These are phyloP conservation scores for Cosmia pyralina DNA, from an alignment of 2,888 invertebrate species.

Conservation along the genomic window DNA sequence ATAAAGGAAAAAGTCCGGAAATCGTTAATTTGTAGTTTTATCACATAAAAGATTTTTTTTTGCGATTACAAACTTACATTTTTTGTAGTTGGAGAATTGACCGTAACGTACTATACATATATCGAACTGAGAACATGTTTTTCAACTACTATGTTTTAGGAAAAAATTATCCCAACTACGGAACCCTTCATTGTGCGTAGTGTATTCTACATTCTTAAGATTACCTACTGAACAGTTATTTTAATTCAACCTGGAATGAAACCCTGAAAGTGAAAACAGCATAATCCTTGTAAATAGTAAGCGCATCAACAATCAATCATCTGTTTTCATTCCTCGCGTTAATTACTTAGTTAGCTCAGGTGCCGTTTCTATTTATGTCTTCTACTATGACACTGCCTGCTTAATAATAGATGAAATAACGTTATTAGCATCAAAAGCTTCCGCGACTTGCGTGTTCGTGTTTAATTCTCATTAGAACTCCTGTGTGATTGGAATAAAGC, in stretches of 20 bases:
- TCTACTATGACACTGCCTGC: constrained; percentile 42
- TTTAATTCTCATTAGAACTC: constrained; percentile 71
- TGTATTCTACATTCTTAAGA: not conserved
- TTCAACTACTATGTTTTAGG: no score
- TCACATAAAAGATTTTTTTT: no score
- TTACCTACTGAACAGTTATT: not conserved
- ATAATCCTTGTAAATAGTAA: constrained; percentile 5
- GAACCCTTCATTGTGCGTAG: no score
- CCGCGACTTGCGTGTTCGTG: constrained; percentile 72
- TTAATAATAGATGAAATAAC: constrained; percentile 68
- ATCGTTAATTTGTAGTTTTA: no score
- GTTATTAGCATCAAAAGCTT: constrained; percentile 71
- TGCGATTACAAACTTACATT: no score
- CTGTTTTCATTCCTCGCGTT: constrained; percentile 36
- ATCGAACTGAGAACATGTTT: no score
- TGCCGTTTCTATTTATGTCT: constrained; percentile 55
- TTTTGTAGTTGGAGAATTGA: no score
- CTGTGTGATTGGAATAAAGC: constrained; percentile 63
- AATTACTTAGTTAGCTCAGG: constrained; percentile 59
- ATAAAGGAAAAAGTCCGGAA: no score
- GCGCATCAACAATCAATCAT: constrained; percentile 22
- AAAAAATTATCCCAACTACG: no score
- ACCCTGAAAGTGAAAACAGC: constrained; percentile 30
- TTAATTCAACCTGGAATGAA: not conserved
- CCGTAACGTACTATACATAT: no score